These are phyloP conservation scores for Palythoa grandiflora DNA, from an alignment of 92 coral and sea anemone genomes.

Conservation along the genomic window DNA sequence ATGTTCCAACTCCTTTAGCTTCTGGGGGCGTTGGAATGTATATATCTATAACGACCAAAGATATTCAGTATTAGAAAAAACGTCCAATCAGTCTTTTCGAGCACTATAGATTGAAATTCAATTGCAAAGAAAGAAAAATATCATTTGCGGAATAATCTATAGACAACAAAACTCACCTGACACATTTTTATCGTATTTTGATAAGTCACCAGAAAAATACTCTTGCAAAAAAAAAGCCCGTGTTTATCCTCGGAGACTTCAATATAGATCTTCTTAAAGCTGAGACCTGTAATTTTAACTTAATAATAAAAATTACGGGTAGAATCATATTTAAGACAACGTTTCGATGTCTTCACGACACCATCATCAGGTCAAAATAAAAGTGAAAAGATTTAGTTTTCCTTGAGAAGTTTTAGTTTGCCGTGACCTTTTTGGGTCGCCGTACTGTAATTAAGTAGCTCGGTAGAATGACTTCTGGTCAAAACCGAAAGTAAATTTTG, in stretches of 20 bases:
- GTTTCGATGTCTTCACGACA: too few relatives aligned
- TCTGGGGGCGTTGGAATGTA: conserved; percentile 21
- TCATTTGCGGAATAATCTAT: background rate
- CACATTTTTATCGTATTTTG: background rate
- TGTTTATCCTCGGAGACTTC: background rate
- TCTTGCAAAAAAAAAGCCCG: background rate
- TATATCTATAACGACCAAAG: background rate
- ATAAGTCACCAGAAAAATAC: background rate
- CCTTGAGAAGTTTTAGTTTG: too few relatives aligned
- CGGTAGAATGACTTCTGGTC: too few relatives aligned
- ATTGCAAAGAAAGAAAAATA: background rate
- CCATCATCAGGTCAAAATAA: too few relatives aligned
- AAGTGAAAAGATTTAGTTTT: too few relatives aligned
- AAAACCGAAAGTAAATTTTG: too few relatives aligned
- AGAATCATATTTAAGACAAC: too few relatives aligned
- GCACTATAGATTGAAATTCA: background rate
- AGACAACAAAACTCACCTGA: background rate
- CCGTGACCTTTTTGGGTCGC: too few relatives aligned
- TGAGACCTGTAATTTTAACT: background rate
- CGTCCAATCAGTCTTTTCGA: background rate
- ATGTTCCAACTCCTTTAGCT: background rate
- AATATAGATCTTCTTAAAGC: background rate
- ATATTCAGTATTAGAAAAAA: background rate
- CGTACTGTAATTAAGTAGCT: too few relatives aligned
- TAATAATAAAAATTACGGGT: too few relatives aligned